Percentiles rank a stretch among this genome's conserved stretches.
These are phyloP conservation scores for Diorhabda sublineata DNA, from an alignment of 1,140 invertebrate genomes.

Conservation along the genomic window DNA sequence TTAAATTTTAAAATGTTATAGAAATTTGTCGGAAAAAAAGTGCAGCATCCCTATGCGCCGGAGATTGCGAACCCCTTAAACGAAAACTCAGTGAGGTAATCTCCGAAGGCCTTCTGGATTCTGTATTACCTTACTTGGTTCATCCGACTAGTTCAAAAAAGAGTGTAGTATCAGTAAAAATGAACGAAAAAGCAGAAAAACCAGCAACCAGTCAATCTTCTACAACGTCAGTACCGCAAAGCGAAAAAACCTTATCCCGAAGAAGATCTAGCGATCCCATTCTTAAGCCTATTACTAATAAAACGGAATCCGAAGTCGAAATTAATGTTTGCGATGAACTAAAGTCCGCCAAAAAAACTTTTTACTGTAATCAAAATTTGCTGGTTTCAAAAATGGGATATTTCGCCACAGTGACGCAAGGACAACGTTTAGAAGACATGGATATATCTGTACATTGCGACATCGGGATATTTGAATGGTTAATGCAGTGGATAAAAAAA, in stretches of 20 bases:
- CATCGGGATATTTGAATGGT: conserved; percentile 89
- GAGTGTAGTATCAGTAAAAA: background rate
- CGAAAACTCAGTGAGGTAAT: conserved; percentile 60
- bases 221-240: background rate
- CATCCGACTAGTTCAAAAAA: conserved; percentile 22
- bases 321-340: conserved; percentile 86
- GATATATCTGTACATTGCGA: conserved; percentile 96
- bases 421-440: conserved; percentile 86
- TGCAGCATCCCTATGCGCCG: conserved; percentile 2
- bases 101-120: conserved; percentile 73
- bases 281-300: conserved; percentile 19
- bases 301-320: conserved; percentile 62
- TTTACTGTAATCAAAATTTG: conserved; percentile 78
- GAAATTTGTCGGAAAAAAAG: conserved; percentile 14
- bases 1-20: background rate
- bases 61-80: conserved; percentile 37
- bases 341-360: conserved; percentile 82
- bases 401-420: conserved; percentile 82
- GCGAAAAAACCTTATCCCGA: conserved; percentile 15
- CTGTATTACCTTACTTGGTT: conserved; percentile 56
- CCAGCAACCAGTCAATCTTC: background rate
- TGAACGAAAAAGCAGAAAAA: background rate
- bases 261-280: conserved; percentile 26
- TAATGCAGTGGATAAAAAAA: conserved; percentile 90
- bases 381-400: conserved; percentile 90